These are phyloP conservation scores for Rhagoletis zephyria DNA, from an alignment of 1,140 invertebrate species.

Conservation along the genomic window DNA sequence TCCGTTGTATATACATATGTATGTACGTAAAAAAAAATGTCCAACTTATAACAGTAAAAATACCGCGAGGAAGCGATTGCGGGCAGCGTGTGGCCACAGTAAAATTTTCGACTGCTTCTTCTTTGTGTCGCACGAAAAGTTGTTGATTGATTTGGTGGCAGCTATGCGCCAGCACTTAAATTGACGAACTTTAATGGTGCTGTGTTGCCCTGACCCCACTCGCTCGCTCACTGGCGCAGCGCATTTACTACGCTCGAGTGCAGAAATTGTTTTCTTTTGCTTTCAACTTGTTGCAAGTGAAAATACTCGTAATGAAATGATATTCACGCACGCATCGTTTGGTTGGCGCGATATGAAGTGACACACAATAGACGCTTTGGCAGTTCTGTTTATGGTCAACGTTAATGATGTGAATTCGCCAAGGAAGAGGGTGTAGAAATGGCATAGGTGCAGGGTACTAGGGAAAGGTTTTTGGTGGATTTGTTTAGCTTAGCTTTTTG, in stretches of 20 bases:
- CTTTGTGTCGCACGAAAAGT: conserved; percentile 2
- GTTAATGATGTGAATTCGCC: conserved; percentile 43
- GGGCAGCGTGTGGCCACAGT: neutral
- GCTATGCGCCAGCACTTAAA: neutral
- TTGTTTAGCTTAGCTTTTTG: no score
- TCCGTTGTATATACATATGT: neutral
- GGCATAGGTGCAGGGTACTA: neutral
- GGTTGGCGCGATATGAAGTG: neutral
- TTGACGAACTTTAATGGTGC: neutral
- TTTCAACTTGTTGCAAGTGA: conserved; percentile 29
- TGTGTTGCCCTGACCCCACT: neutral
- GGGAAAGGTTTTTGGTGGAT: neutral
- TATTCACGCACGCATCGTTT: neutral
- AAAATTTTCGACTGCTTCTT: conserved; percentile 19
- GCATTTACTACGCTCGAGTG: neutral
- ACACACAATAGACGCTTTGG: conserved; percentile 14
- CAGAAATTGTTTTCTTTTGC: conserved; percentile 20
- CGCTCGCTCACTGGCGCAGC: neutral
- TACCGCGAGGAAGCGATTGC: neutral
- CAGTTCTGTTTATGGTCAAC: conserved; percentile 24
- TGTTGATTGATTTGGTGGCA: conserved; percentile 47
- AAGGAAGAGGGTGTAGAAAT: neutral
- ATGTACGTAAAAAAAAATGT: neutral
- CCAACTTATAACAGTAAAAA: neutral
- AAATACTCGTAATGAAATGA: neutral